phyloP scores from a whole-genome alignment of 2,888 invertebrate species.

The Hydropsyche betteni region DNA sequence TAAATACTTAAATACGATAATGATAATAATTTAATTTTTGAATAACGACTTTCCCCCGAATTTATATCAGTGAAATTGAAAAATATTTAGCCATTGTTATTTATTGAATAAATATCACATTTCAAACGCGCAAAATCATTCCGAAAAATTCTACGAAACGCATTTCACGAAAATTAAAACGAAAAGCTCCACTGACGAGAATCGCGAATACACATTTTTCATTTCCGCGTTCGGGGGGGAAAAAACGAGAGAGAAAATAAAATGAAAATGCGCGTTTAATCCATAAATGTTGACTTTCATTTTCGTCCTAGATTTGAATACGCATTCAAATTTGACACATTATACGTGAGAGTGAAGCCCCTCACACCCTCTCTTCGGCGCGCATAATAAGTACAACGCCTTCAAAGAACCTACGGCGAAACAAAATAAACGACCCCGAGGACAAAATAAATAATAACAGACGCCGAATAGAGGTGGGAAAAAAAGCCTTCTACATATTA shows the following conservation, averaged over 20 bases:
- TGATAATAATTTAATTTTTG: no score
- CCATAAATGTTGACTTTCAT: slow-evolving; percentile 32
- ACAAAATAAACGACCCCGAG: not conserved
- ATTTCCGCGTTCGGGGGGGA: not conserved
- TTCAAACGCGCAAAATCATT: no score
- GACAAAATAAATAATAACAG: slow-evolving; percentile 19
- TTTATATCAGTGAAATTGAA: no score
- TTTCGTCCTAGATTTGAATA: slow-evolving; percentile 27
- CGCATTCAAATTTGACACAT: slow-evolving; percentile 32
- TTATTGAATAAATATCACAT: no score
- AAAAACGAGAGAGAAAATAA: not conserved
- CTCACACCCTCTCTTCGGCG: no score
- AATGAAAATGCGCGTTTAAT: slow-evolving; percentile 21
- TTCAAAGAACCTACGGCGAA: not conserved
- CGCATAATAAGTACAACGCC: not conserved
- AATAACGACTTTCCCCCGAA: no score
- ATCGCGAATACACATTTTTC: not conserved
- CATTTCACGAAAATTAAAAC: no score
- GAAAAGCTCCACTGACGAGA: no score
- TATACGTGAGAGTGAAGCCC: not conserved
- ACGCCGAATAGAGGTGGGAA: not conserved
- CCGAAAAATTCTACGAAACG: no score
- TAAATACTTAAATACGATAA: no score
- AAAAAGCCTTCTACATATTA: no score
- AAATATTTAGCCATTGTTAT: no score